Conservation (phyloP, 2,797 vertebrate genomes). For the Parauchenoglanis punctatus region DNA sequence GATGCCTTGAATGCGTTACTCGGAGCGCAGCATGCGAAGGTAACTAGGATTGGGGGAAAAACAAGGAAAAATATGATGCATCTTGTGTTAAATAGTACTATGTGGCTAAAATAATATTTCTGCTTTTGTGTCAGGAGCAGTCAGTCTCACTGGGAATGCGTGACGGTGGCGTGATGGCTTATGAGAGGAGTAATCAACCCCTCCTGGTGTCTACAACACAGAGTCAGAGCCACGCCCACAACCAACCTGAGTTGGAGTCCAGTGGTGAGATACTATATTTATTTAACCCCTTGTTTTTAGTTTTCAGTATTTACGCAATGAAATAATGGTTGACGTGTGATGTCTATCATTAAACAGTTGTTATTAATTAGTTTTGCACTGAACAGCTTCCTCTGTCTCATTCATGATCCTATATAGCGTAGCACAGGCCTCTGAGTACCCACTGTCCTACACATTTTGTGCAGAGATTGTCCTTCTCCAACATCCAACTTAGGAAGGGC, state of each 20-base stretch:
- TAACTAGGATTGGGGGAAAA: slow-evolving; percentile 49
- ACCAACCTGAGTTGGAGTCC: not conserved
- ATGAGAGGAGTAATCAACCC: slow-evolving; percentile 56
- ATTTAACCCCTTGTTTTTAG: not conserved
- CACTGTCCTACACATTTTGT: not conserved
- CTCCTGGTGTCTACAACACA: slow-evolving; percentile 52
- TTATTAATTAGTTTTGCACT: too few relatives aligned
- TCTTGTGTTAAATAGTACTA: not conserved
- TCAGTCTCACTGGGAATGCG: slow-evolving; percentile 31
- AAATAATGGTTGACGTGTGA: not conserved
- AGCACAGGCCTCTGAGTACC: not conserved
- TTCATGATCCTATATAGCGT: not conserved
- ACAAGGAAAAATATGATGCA: not conserved
- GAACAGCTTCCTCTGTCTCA: not conserved
- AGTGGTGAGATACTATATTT: slow-evolving; percentile 20
- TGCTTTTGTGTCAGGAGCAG: not conserved
- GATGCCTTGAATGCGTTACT: slow-evolving; percentile 75
- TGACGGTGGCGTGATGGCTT: slow-evolving; percentile 60
- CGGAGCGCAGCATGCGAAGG: slow-evolving; percentile 64
- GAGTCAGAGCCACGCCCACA: slow-evolving; percentile 4
- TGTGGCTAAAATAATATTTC: not conserved
- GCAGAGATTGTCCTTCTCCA: not conserved
- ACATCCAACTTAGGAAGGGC: not conserved
- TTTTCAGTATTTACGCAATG: not conserved
- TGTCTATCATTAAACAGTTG: not conserved